These are phyloP conservation scores for Oligia fasciuncula DNA, from an alignment of 2,888 invertebrate genomes.

Conservation along the genomic window DNA sequence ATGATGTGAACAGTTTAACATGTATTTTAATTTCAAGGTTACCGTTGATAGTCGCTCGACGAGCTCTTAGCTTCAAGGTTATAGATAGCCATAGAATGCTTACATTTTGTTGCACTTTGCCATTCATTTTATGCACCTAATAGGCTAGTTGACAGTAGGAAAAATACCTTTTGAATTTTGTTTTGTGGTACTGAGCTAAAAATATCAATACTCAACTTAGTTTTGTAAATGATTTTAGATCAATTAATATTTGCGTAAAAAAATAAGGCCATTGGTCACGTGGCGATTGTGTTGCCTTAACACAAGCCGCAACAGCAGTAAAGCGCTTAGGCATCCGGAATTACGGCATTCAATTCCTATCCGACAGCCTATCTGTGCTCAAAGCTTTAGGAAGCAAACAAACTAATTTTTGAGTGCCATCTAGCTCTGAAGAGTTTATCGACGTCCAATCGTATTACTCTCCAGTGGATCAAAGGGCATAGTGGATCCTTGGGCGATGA, in stretches of 20 bases:
- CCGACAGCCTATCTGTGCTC: too few relatives aligned
- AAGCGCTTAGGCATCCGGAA: too few relatives aligned
- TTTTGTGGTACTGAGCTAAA: background rate
- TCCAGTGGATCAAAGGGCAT: too few relatives aligned
- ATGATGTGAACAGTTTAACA: slow-evolving; percentile 39
- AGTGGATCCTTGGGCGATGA: too few relatives aligned
- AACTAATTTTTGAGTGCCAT: too few relatives aligned
- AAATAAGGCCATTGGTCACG: background rate
- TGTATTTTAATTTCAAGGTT: slow-evolving; percentile 53
- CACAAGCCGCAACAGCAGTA: too few relatives aligned
- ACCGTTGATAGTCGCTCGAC: slow-evolving; percentile 28
- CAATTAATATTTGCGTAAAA: background rate
- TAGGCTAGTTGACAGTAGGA: background rate
- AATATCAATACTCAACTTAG: background rate
- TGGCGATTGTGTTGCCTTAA: background rate
- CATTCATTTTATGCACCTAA: background rate
- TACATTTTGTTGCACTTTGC: background rate
- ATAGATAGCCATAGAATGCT: slow-evolving; percentile 1
- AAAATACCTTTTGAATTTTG: background rate
- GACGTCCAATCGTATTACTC: too few relatives aligned
- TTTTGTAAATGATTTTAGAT: background rate
- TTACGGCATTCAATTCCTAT: too few relatives aligned
- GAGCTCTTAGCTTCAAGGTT: slow-evolving; percentile 34
- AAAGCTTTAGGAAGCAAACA: too few relatives aligned
- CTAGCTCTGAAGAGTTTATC: too few relatives aligned